Conservation (phyloP, 2,797 vertebrate genomes). For the Notolepis coatsorum region DNA sequence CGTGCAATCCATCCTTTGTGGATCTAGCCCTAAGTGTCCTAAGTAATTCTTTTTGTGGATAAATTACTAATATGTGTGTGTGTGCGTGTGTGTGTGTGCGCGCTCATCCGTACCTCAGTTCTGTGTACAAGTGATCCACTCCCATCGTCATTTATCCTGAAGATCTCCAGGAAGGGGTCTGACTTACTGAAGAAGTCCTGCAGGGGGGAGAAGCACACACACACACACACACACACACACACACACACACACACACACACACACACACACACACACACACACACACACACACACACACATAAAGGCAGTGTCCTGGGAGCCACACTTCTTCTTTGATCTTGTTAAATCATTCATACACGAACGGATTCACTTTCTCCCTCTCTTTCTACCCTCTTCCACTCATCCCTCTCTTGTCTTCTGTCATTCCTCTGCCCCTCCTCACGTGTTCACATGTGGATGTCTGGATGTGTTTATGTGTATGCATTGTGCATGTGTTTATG, state of each 20-base stretch:
- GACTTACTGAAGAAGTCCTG: slow-evolving; percentile 99
- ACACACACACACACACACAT: neutral
- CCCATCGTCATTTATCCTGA: slow-evolving; percentile 95
- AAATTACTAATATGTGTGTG: neutral
- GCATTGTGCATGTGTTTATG: slow-evolving; percentile 68
- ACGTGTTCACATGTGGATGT: neutral
- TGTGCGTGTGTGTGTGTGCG: neutral
- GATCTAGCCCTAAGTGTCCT: no score
- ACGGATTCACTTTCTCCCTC: slow-evolving; percentile 52
- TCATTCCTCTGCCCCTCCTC: slow-evolving; percentile 45
- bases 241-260: neutral
- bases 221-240: neutral
- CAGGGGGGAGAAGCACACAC: slow-evolving; percentile 66
- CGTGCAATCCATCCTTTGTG: no score
- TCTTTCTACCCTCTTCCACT: slow-evolving; percentile 30
- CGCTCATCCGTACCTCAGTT: slow-evolving; percentile 92
- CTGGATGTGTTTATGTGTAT: slow-evolving; percentile 39
- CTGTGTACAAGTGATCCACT: slow-evolving; percentile 97
- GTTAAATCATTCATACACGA: slow-evolving; percentile 60
- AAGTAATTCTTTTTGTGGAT: no score
- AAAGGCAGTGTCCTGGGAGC: slow-evolving; percentile 26
- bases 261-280: slow-evolving; percentile 37
- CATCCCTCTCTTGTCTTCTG: slow-evolving; percentile 40
- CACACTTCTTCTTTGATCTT: slow-evolving; percentile 52
- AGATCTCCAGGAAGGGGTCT: slow-evolving; percentile 98